phyloP scores from a whole-genome alignment of 37 sponge, comb jelly and placozoan genomes.

The Beroe forskalii region DNA sequence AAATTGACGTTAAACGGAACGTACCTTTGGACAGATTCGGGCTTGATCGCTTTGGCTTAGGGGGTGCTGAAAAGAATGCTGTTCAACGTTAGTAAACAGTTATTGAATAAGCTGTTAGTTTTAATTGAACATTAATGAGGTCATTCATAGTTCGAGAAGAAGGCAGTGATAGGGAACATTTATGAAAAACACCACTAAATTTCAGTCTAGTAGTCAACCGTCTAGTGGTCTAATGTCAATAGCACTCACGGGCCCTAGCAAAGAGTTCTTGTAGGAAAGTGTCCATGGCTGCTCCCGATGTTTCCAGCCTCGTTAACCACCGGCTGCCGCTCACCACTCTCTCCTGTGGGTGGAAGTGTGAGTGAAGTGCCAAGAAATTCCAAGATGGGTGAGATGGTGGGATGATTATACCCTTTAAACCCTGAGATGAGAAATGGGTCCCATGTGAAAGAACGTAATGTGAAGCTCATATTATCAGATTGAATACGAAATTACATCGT shows the following conservation, averaged over 20 bases:
- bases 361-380: not conserved
- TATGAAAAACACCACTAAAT: too few species aligned
- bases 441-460: too few species aligned
- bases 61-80: constrained; percentile 49
- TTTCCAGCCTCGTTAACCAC: constrained; percentile 10
- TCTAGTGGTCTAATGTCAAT: too few species aligned
- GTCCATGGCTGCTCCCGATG: constrained; percentile 24
- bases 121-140: too few species aligned
- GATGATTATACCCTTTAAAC: too few species aligned
- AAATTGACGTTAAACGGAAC: too few species aligned
- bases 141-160: too few species aligned
- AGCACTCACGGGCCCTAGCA: not conserved
- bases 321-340: not conserved
- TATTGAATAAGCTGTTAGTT: not conserved
- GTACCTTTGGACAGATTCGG: constrained; percentile 31
- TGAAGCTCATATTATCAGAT: too few species aligned
- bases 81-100: constrained; percentile 59
- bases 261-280: not conserved
- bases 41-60: constrained; percentile 22
- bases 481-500: too few species aligned
- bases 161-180: too few species aligned
- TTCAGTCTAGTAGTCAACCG: too few species aligned
- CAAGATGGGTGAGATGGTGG: not conserved
- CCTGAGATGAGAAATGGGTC: too few species aligned
- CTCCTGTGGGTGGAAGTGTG: not conserved